Base-by-base conservation (phyloP, 92 coral and sea anemone species). In the Epizoanthus scotinus region DNA sequence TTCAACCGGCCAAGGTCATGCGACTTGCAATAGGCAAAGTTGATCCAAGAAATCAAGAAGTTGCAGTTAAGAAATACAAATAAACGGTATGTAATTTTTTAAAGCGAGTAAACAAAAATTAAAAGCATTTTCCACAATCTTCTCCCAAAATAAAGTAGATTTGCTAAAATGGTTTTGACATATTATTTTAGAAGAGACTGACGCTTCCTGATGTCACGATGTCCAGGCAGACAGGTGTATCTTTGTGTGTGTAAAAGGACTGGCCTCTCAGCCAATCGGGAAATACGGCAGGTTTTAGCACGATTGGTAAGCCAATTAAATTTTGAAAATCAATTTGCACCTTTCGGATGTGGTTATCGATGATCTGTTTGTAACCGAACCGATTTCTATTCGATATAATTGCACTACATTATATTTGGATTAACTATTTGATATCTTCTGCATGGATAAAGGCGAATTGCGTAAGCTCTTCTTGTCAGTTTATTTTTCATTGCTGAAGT, bases 101-200 rank as follows among this genome's bases (percentile, higher is more conserved):
- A 13, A 13, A 27, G 14, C 6, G 5, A 63, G 28, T 63, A 63
- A 63, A 7, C 17, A 63, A 63, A 63, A 25, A 6, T 28, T 13
- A 10, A 28, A 9, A 22, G 3, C 19, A 10, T 63, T 28, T 38
- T 22, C 6, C 67, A 38, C 27, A 63, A 63, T 63, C 42, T 38
- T 22, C 40, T 17, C 2, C 68, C 14, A 63, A 27, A 13, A 2
- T 34, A 6, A n/a, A 6, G 36, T 63, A 18, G 17, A 25, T 63
- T 63, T 63, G 68, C 68, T 63, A 29, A 63, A 63, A 61, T 47
- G 66, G 9, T 69, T 69, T 40, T 22, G 74, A 42, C 55, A 40
- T 25, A 9, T 21, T 34, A 28, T 8, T 5, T 69, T 69, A 49
- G 57, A 57, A 69, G 3, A 69, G 47, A 2, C 12, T 9, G 26